Base-by-base conservation (phyloP, 1,140 invertebrate genomes). In the Drusus annulatus region DNA sequence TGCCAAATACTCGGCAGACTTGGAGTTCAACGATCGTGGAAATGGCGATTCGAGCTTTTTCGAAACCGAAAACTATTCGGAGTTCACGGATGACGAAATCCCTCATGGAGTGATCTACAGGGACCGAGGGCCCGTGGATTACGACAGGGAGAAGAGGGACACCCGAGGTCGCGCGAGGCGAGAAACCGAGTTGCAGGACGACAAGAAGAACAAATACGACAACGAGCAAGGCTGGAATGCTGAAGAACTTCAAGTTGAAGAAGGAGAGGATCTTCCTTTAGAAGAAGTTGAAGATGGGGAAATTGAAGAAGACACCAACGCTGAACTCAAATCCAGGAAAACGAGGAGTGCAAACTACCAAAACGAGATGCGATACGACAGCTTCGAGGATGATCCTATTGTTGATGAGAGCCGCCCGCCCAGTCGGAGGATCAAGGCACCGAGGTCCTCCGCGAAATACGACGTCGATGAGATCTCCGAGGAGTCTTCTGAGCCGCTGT, bases 401-500 rank as follows among this genome's bases (percentile, higher is more conserved):
- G 84, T 82, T 52, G 84, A 85, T 23, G 84, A 86, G 17, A 81
- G 84, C 10, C 31, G 65, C 15, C 80, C 71, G 5, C 76, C 86
- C 56, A 79, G 79, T 3, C 15, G 68, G 21, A 78, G 56, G 10
- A 81, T 86, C 63, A 76, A 78, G 6, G 87, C 86, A 50, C 84
- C 85, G 0, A 86, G 90, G 13, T 90, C 90, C 65, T 86, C 88
- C 0, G 87, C 90, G 75, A 88, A 90, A 60, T 90, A 88, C 63
- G 87, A 91, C 80, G 90, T 91, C 4, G 89, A 91, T 77, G 89
- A 90, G 81, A 84, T 87, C 69, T 86, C 87, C 21, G 90, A 89
- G 3, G 90, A 90, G 3, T 84, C 86, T 28, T 86, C 85, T 0
- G 86, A 87, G 4, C 86, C 84, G 0, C 81, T 84, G 6, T 83